A percentile compares a stretch with the other conserved stretches of the same genome.
Evolutionary conservation across 2,113 vertebrate genomes (phyloP).

Genomic region (Fulmarus glacialis): DNA sequence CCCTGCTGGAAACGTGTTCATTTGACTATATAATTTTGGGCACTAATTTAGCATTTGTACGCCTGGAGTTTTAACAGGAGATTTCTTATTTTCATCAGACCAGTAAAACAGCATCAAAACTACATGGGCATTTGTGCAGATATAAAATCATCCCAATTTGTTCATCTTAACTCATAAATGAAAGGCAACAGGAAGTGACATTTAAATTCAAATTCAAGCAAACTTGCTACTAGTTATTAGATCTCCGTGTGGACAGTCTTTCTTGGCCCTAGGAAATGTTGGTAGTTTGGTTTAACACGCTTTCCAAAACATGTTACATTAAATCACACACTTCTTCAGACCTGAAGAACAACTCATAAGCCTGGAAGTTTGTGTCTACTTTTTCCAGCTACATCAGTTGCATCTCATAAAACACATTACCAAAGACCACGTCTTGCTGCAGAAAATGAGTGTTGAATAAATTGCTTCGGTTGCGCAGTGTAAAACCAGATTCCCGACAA

Average conservation of each 20-base stretch:
- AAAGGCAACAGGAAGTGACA: not conserved
- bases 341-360: not conserved
- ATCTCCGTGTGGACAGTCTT: rapidly evolving
- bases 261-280: not conserved
- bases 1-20: not conserved
- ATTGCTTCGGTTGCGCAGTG: not conserved
- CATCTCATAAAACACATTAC: not conserved
- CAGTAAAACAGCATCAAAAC: not conserved
- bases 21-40: not conserved
- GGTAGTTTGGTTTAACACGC: not conserved
- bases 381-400: not conserved
- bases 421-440: not conserved
- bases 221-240: not conserved
- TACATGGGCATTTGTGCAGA: rapidly evolving
- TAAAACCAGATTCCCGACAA: not conserved
- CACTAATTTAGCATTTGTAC: not conserved
- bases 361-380: not conserved
- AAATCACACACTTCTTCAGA: not conserved
- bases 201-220: not conserved
- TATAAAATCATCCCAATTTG: not conserved
- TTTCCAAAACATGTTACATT: not conserved
- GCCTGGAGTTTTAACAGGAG: not conserved
- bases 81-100: not conserved
- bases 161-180: not conserved
- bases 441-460: rapidly evolving